Conservation (phyloP, 2,113 vertebrate genomes). For the Ginglymostoma cirratum region DNA sequence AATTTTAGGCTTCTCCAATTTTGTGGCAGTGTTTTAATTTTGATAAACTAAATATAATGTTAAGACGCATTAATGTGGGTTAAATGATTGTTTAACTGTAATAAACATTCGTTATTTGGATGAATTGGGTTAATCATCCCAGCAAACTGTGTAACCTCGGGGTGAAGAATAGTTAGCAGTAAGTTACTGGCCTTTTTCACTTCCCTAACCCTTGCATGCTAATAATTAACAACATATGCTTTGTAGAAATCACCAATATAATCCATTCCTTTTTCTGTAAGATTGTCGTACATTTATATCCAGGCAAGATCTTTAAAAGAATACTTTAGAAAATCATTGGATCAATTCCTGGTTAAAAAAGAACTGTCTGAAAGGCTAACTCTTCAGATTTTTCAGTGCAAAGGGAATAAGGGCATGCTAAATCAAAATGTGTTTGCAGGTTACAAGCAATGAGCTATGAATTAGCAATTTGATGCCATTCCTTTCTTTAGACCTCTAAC, state of each 20-base stretch:
- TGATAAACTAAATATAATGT: not conserved
- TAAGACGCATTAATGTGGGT: not conserved
- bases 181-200: constrained; percentile 51
- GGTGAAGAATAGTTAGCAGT: constrained; percentile 49
- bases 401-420: not conserved
- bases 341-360: not conserved
- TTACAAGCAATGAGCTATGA: not conserved
- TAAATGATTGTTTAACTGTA: not conserved
- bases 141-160: constrained; percentile 42
- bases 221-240: constrained; percentile 61
- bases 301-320: constrained; percentile 3
- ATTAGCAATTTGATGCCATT: not conserved
- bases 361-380: not conserved
- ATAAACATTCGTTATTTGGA: constrained; percentile 32
- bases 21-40: not conserved
- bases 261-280: not conserved
- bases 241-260: constrained; percentile 37
- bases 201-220: constrained; percentile 46
- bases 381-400: not conserved
- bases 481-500: not conserved
- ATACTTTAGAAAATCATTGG: not conserved
- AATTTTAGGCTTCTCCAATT: not conserved
- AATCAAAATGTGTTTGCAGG: not conserved
- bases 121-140: constrained; percentile 53
- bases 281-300: not conserved